A percentile compares a stretch with the other conserved stretches of the same genome.
Evolutionary conservation across 2,797 vertebrate genomes (phyloP).

Genomic region (Jordanella pulchra): DNA sequence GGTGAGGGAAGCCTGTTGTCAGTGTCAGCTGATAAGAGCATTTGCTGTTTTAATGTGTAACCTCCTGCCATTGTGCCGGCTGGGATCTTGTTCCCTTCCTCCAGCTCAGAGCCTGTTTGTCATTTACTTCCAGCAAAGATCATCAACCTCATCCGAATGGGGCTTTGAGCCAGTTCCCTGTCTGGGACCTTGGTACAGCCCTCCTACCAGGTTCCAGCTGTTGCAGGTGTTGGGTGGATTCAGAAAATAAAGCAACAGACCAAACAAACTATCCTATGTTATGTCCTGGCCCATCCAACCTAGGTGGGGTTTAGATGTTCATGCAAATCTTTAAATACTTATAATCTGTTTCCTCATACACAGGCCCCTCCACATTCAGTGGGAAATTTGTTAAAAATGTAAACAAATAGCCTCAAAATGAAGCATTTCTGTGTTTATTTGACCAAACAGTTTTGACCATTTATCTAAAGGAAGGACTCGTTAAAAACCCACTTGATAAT

Average conservation of each 20-base stretch:
- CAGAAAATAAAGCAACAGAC: constrained; percentile 41
- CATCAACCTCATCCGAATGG: constrained; percentile 28
- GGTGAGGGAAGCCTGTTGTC: constrained; percentile 53
- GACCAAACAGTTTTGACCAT: background rate
- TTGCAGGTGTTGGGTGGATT: constrained; percentile 10
- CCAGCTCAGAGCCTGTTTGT: constrained; percentile 27
- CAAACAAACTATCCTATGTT: constrained; percentile 18
- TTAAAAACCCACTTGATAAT: background rate
- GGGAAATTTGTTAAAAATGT: background rate
- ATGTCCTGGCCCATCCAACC: constrained; percentile 8
- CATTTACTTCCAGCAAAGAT: constrained; percentile 57
- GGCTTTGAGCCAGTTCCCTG: constrained; percentile 30
- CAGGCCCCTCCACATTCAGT: background rate
- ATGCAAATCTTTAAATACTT: background rate
- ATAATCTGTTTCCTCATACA: background rate
- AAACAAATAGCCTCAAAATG: background rate
- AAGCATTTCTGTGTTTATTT: background rate
- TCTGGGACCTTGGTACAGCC: background rate
- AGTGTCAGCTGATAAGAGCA: constrained; percentile 44
- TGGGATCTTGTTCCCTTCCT: constrained; percentile 46
- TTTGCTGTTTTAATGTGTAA: constrained; percentile 16
- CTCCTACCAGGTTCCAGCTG: constrained; percentile 22
- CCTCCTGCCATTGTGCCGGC: constrained; percentile 62
- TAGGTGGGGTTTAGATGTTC: constrained; percentile 24
- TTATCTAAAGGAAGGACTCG: background rate